Percentiles rank a stretch among this genome's conserved stretches.
These are phyloP conservation scores for Bombus superbus DNA, from an alignment of 1,140 invertebrate species.

Conservation along the genomic window DNA sequence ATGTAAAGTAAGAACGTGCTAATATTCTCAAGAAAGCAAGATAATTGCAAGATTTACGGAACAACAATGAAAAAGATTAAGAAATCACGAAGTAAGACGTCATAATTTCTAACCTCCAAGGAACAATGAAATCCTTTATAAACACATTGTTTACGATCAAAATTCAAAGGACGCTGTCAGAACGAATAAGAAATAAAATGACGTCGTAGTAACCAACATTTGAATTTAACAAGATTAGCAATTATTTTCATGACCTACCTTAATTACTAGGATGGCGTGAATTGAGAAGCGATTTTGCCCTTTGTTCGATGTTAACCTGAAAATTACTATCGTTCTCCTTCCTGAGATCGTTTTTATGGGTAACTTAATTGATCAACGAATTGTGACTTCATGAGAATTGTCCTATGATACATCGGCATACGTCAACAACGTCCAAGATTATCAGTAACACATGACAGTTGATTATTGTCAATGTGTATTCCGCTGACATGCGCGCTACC, in stretches of 20 bases:
- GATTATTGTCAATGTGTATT: background rate
- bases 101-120: conserved; percentile 46
- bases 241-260: conserved; percentile 34
- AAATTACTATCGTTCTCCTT: background rate
- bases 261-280: conserved; percentile 3
- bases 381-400: conserved; percentile 4
- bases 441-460: conserved; percentile 14
- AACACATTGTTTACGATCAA: background rate
- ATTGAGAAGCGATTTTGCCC: background rate
- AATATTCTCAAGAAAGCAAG: background rate
- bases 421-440: background rate
- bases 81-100: background rate
- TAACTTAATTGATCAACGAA: conserved; percentile 6
- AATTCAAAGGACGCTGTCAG: accelerated
- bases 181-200: background rate
- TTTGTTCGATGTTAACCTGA: background rate
- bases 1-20: too few species aligned
- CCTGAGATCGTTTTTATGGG: background rate
- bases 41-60: background rate
- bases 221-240: background rate
- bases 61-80: background rate
- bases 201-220: background rate
- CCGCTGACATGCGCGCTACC: background rate
- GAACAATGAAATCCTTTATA: accelerated
- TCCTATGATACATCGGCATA: background rate